phyloP scores from a whole-genome alignment of 2,797 vertebrate genomes.

The Psittacula echo region DNA sequence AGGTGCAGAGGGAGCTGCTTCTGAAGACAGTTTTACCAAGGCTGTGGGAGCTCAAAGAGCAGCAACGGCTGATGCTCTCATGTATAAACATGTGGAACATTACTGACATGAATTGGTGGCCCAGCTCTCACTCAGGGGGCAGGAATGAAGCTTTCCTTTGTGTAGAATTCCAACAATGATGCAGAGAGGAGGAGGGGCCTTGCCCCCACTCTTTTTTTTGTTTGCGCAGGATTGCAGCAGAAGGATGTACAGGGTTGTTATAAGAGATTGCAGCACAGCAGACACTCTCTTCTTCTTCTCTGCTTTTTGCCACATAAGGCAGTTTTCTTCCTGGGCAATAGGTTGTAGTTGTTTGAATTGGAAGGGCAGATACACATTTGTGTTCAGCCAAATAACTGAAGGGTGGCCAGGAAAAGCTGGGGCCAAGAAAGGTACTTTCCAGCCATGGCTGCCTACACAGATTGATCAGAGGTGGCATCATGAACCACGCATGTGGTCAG shows the following conservation, averaged over 20 bases:
- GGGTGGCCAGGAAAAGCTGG: neutral
- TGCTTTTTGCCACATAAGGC: neutral
- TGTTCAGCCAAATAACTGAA: neutral
- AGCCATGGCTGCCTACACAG: neutral
- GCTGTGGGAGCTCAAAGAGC: neutral
- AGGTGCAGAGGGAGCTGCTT: neutral
- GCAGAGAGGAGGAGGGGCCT: neutral
- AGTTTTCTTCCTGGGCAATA: neutral
- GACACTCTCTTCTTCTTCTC: neutral
- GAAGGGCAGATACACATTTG: neutral
- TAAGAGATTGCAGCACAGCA: neutral
- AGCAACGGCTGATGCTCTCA: neutral
- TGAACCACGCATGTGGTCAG: neutral
- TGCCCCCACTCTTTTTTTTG: neutral
- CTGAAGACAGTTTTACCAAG: conserved; percentile 39
- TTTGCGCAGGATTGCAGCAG: neutral
- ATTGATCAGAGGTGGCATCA: neutral
- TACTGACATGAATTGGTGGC: neutral
- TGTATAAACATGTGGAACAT: neutral
- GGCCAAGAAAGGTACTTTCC: neutral
- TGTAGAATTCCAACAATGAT: neutral
- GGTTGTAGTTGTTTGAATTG: neutral
- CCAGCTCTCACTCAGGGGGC: neutral
- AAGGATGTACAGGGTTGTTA: neutral
- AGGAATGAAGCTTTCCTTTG: neutral